Percentiles rank a stretch among this genome's conserved stretches.
Conservation (phyloP, 2,113 vertebrate genomes). For the Pterophyllum scalare region DNA sequence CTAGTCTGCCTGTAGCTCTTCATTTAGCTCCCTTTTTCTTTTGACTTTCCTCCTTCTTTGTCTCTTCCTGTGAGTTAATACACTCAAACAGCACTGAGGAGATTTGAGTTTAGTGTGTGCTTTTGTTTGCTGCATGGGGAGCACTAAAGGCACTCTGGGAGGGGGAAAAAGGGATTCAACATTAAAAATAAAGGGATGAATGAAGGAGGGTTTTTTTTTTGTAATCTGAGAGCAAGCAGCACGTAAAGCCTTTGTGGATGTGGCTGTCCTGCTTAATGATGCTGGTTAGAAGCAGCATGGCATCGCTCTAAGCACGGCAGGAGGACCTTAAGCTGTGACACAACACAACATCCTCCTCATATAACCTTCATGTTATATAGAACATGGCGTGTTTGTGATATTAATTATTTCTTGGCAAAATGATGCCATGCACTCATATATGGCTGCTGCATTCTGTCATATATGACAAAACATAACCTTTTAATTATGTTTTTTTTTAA, state of each 20-base stretch:
- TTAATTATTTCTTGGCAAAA: background rate
- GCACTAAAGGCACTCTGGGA: constrained; percentile 42
- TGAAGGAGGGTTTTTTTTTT: constrained; percentile 25
- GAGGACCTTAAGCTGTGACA: constrained; percentile 35
- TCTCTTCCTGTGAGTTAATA: constrained; percentile 28
- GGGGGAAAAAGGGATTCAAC: constrained; percentile 1
- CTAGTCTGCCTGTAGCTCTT: constrained; percentile 53
- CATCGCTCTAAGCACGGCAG: constrained; percentile 38
- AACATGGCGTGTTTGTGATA: constrained; percentile 28
- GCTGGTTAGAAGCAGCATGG: constrained; percentile 56
- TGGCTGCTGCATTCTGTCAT: constrained; percentile 36
- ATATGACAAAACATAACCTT: constrained; percentile 43
- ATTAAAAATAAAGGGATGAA: constrained; percentile 15
- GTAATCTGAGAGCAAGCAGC: constrained; percentile 32
- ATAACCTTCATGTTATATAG: constrained; percentile 61
- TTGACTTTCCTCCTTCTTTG: constrained; percentile 13
- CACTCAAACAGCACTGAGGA: constrained; percentile 50
- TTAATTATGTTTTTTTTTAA: constrained; percentile 14
- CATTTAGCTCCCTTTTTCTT: constrained; percentile 27
- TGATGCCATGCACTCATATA: constrained; percentile 46
- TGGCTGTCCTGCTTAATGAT: constrained; percentile 43
- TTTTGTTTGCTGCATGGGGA: constrained; percentile 61
- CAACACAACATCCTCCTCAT: constrained; percentile 61
- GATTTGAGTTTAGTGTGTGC: constrained; percentile 30
- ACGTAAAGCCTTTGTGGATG: constrained; percentile 21